A percentile compares a stretch with the other conserved stretches of the same genome.
Conservation (phyloP, 1,140 invertebrate genomes). For the Olivierus martensii region DNA sequence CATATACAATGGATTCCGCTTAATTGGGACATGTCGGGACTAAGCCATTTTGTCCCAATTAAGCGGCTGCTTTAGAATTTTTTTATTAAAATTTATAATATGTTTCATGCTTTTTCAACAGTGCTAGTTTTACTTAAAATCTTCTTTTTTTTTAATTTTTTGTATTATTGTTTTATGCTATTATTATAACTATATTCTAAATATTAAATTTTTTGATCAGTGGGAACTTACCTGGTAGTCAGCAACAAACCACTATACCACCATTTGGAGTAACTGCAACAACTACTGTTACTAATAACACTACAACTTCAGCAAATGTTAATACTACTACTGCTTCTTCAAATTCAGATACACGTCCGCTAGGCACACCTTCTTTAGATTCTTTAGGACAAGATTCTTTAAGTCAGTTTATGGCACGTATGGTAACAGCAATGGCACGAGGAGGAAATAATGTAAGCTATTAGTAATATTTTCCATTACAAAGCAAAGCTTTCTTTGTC, state of each 20-base stretch:
- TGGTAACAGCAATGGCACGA: neutral
- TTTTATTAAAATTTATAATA: too few relatives aligned
- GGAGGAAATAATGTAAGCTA: neutral
- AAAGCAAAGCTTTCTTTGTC: neutral
- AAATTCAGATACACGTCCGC: conserved; percentile 21
- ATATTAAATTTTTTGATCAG: neutral
- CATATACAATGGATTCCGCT: too few relatives aligned
- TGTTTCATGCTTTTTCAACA: too few relatives aligned
- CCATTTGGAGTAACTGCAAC: conserved; percentile 1
- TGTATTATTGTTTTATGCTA: too few relatives aligned
- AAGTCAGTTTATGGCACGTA: too few relatives aligned
- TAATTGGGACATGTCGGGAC: too few relatives aligned
- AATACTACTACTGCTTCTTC: conserved; percentile 19
- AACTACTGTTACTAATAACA: neutral
- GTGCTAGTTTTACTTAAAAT: too few relatives aligned
- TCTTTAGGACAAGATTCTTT: neutral
- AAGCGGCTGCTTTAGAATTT: too few relatives aligned
- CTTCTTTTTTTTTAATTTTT: too few relatives aligned
- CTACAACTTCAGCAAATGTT: neutral
- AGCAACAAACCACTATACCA: neutral
- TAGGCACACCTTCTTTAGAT: conserved; percentile 8
- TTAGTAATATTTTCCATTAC: too few relatives aligned
- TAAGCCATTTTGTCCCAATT: too few relatives aligned
- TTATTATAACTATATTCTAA: too few relatives aligned
- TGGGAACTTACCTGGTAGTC: neutral